Evolutionary conservation across 2,888 invertebrate species (phyloP), one percentile per base, ranked within the genome.

Genomic region (Synanthedon vespiformis): DNA sequence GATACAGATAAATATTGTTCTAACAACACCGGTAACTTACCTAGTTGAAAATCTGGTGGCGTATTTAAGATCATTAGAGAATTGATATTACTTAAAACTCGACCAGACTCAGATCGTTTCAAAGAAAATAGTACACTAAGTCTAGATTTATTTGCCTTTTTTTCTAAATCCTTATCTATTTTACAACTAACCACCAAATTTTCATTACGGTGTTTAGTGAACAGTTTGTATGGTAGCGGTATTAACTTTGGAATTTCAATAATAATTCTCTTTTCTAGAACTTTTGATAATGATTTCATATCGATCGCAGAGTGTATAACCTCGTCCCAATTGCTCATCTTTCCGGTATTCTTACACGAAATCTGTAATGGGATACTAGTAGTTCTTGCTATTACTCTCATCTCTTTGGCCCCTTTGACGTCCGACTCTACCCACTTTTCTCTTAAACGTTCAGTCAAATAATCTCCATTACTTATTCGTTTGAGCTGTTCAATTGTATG

Each of bases 391-490:
- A 83, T 60, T 16, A 78, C 67, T 10, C 55, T 40, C n/a, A 12
- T 51, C 40, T 61, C 52, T 2, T 34, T 34, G 34, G 6, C 34
- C 34, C 34, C 10, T 16, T 14, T 34, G 14, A 40, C 47, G n/a
- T 63, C 14, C 0, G 48, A 54, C 61, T 80, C 77, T 50, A 62
- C 72, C 87, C 87, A 87, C 58, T 80, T 86, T 55, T 81, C 73
- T 59, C 77, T 85, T n/a, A 72, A 81, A 61, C 62, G 77, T 1
- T 82, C 83, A 3, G 83, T 83, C 54, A 87, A 68, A 57, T 78
- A 87, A 56, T 87, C 87, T 1, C 87, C 87, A 53, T 87, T 84
- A 56, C 85, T 85, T 18, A 87, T 86, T 13, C 84, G 75, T 59
- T 80, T 85, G n/a, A 87, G 61, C 57, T 87, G 85, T 2, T 85